Conservation (phyloP, 2,113 vertebrate genomes). For the Ciconia stormi region DNA sequence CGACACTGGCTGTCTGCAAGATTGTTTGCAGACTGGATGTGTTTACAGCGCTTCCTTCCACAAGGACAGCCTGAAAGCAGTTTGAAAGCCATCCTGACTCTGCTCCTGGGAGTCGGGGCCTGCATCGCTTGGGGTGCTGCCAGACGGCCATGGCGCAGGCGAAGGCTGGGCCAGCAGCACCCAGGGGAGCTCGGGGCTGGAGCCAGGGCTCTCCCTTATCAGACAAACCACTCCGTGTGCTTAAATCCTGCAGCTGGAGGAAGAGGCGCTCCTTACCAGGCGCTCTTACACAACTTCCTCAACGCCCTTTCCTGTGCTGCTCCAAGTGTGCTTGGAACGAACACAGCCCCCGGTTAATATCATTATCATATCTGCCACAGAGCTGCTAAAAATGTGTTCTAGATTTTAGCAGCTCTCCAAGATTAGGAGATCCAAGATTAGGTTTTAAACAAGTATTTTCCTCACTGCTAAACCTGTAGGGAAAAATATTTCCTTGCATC, state of each 20-base stretch:
- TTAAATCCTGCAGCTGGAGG: conserved; percentile 84
- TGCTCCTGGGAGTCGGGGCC: no score
- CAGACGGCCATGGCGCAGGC: neutral
- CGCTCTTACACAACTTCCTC: accelerated
- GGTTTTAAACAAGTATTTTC: neutral
- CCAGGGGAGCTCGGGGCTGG: neutral
- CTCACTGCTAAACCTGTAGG: neutral
- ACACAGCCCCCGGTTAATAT: accelerated
- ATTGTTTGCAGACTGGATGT: accelerated
- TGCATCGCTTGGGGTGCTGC: neutral
- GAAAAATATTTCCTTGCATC: neutral
- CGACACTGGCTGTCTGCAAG: accelerated
- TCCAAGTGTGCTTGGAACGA: accelerated
- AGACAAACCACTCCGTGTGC: conserved; percentile 85
- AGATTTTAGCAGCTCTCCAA: no score
- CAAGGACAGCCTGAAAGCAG: accelerated
- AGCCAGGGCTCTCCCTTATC: neutral
- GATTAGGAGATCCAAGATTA: accelerated
- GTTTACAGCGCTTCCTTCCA: neutral
- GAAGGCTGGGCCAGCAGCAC: neutral
- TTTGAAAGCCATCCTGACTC: accelerated
- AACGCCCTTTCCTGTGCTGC: accelerated
- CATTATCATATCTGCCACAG: accelerated
- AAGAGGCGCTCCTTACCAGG: neutral
- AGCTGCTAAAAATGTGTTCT: neutral